Base-by-base conservation (phyloP, 2,113 vertebrate species). In the Jaculus jaculus region DNA sequence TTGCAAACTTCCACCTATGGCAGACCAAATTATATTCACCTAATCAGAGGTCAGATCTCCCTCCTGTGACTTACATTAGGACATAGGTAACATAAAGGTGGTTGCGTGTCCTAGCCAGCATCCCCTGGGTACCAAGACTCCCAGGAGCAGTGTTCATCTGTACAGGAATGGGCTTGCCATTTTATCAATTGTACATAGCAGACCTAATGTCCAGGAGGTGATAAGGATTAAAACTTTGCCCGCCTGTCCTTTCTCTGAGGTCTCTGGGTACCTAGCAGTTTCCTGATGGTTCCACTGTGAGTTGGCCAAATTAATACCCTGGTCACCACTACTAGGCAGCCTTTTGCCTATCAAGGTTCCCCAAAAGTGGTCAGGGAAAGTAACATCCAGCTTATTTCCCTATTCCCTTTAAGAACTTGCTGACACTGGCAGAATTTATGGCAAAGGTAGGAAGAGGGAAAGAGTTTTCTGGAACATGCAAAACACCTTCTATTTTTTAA, bases 401-500 rank as follows among this genome's bases (percentile, higher is more conserved):
- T 47, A 39, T 51, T 79, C 30, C 17, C 60, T 81, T 88, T 23
- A 84, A 88, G 82, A 92, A 87, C 69, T 37, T 60, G 63, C 15
- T 39, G 65, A 54, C 54, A 54, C 72, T 47, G 63, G 60, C 65
- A 34, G 58, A 84, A 77, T 84, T 81, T 34, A 21, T 39, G 68
- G 95, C 51, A 34, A 72, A n/a, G 54, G 26, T n/a, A 73, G 84
- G 37, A 32, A 73, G 54, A 85, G 8, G 26, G 69, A 39, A 30
- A 13, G 9, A 32, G 9, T n/a, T 54, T 54, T 18, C 79, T 89
- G 89, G 34, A 87, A 60, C 80, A 87, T 11, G 21, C 3, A 0
- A 77, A n/a, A 61, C 2, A 2, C 84, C 81, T 89, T 84, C 23
- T 18, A 61, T 87, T 95, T 95, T 94, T 26, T 32, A 74, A 85